A percentile compares a stretch with the other conserved stretches of the same genome.
Evolutionary conservation across 2,888 invertebrate species (phyloP).

Genomic region (Thymelicus acteon): DNA sequence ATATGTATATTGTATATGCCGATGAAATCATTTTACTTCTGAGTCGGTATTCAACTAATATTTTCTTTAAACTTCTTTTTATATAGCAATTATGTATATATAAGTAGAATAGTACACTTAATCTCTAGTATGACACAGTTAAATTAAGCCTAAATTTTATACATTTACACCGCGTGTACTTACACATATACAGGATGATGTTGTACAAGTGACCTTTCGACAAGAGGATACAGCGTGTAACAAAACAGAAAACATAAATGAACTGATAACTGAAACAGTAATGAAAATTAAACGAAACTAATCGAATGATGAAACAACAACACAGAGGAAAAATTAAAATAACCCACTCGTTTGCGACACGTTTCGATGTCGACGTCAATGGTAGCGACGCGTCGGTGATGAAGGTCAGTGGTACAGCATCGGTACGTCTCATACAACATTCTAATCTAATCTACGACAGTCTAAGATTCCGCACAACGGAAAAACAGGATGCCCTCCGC

Average conservation of each 20-base stretch:
- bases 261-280: slow-evolving; percentile 5
- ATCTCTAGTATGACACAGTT: slow-evolving; percentile 83
- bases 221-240: slow-evolving; percentile 40
- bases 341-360: no score
- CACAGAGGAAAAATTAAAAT: background rate
- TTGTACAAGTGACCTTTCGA: slow-evolving; percentile 49
- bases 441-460: slow-evolving; percentile 81
- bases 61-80: slow-evolving; percentile 73
- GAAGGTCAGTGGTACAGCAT: slow-evolving; percentile 62
- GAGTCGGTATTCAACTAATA: slow-evolving; percentile 77
- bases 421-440: slow-evolving; percentile 73
- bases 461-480: slow-evolving; percentile 84
- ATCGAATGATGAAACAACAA: background rate
- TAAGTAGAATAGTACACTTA: slow-evolving; percentile 84
- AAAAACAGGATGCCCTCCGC: slow-evolving; percentile 76
- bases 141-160: slow-evolving; percentile 79
- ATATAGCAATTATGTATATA: slow-evolving; percentile 73
- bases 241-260: slow-evolving; percentile 14
- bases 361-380: background rate
- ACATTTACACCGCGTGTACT: slow-evolving; percentile 79
- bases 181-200: slow-evolving; percentile 77
- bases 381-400: slow-evolving; percentile 3
- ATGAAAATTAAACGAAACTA: background rate
- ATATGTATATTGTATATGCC: slow-evolving; percentile 45
- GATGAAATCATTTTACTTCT: slow-evolving; percentile 53